Evolutionary conservation across 2,797 vertebrate genomes (phyloP).

Genomic region (Dipus sagitta): DNA sequence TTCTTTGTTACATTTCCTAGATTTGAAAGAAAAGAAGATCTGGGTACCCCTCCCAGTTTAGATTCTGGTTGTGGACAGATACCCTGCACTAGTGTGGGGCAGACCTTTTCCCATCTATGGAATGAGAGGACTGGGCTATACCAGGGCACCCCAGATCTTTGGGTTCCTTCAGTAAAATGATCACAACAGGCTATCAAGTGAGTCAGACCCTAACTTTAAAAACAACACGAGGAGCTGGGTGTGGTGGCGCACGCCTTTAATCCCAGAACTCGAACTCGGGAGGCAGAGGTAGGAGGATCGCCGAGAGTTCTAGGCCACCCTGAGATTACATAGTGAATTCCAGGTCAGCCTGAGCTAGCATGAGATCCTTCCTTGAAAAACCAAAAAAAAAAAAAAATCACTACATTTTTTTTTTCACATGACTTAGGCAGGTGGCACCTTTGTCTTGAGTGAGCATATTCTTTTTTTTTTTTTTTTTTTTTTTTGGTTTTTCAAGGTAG

Average conservation of each 20-base stretch:
- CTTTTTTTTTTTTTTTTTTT: no score
- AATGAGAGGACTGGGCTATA: neutral
- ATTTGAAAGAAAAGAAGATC: constrained; percentile 17
- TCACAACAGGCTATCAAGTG: neutral
- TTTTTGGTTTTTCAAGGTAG: no score
- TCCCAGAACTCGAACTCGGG: neutral
- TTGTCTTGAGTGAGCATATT: no score
- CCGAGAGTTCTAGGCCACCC: neutral
- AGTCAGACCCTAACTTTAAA: neutral
- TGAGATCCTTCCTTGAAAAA: neutral
- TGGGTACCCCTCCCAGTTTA: neutral
- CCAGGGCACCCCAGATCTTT: neutral
- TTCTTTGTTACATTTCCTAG: constrained; percentile 4
- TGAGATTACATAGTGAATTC: neutral
- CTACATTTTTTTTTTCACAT: no score
- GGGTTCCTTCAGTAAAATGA: neutral
- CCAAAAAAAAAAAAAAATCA: neutral
- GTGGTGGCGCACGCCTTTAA: neutral
- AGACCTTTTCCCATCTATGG: neutral
- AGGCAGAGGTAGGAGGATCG: neutral
- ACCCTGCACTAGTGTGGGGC: neutral
- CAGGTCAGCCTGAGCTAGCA: neutral
- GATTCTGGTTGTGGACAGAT: neutral
- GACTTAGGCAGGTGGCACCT: no score
- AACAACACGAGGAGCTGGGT: neutral